Conservation (phyloP, 2,113 vertebrate genomes). For the Phalacrocorax brasilianus region DNA sequence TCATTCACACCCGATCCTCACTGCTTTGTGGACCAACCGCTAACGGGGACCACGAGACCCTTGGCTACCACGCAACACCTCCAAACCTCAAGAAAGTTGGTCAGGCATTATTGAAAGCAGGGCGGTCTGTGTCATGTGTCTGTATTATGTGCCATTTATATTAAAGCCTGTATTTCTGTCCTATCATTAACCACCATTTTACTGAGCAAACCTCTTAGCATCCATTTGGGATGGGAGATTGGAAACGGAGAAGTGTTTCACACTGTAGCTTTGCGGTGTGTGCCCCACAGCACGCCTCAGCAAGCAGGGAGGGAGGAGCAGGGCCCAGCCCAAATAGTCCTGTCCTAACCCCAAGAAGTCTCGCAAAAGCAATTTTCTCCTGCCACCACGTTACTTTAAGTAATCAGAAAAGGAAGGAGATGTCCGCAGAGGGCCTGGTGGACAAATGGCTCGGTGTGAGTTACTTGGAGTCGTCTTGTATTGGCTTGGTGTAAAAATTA, state of each 20-base stretch:
- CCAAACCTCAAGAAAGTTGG: background rate
- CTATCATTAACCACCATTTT: background rate
- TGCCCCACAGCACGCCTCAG: rapidly evolving
- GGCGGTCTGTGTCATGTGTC: background rate
- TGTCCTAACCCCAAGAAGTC: background rate
- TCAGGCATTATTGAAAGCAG: background rate
- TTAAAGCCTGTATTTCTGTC: background rate
- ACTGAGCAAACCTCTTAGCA: background rate
- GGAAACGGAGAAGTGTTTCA: background rate
- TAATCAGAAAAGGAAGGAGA: background rate
- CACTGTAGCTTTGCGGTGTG: background rate
- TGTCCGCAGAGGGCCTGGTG: background rate
- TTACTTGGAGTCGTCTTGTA: background rate
- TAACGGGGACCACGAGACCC: background rate
- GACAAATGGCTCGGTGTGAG: background rate
- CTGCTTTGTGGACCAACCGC: background rate
- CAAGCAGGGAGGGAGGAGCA: background rate
- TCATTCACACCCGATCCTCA: background rate
- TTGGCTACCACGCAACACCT: background rate
- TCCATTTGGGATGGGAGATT: background rate
- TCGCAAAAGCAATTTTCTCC: background rate
- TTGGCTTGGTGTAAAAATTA: background rate
- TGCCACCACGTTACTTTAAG: background rate
- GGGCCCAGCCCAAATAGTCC: background rate
- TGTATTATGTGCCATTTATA: background rate